Evolutionary conservation across 1,140 invertebrate species (phyloP), one percentile per base, ranked within the genome.

Genomic region (Protaetia brevitarsis): DNA sequence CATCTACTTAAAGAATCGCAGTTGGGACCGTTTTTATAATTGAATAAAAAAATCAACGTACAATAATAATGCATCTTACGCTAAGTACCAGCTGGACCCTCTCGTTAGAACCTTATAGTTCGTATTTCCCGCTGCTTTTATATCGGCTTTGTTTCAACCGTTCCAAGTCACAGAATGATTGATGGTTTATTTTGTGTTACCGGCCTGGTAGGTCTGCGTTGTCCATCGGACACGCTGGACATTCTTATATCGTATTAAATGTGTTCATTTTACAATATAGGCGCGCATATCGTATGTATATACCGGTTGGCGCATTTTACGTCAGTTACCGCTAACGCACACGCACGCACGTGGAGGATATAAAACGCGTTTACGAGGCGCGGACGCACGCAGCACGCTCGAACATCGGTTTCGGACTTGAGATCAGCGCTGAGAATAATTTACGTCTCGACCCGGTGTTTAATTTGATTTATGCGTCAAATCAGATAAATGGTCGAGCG

Each of bases 91-190:
- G 16, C 8, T 21, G 16, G 41, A 7, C 41, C 56, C 68, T 69
- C 72, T 75, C 69, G 72, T 76, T 76, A 72, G 69, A 74, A 70
- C 69, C 71, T 73, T 74, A 75, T 67, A 71, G 67, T 74, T 74
- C 72, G 73, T 72, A 76, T 76, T 76, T 76, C 74, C 74, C 73
- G 73, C 74, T 73, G 74, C 70, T 76, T 76, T 74, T 69, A 72
- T 73, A 71, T 64, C 51, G 68, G n/a, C 71, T 73, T 73, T 76
- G 73, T 75, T 76, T 76, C 73, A 76, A 76, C 74, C 73, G 72
- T 74, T 74, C 41, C 71, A 69, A 73, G 69, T 69, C 69, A 67
- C 45, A 21, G 72, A 67, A 71, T 76, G 74, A 76, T 76, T 76
- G 74, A 76, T 76, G 73, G 64, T 74, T 71, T 73, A 69, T 72